Evolutionary conservation across 2,797 vertebrate species (phyloP), one percentile per base, ranked within the genome.

Genomic region (Poeciliopsis turneri): DNA sequence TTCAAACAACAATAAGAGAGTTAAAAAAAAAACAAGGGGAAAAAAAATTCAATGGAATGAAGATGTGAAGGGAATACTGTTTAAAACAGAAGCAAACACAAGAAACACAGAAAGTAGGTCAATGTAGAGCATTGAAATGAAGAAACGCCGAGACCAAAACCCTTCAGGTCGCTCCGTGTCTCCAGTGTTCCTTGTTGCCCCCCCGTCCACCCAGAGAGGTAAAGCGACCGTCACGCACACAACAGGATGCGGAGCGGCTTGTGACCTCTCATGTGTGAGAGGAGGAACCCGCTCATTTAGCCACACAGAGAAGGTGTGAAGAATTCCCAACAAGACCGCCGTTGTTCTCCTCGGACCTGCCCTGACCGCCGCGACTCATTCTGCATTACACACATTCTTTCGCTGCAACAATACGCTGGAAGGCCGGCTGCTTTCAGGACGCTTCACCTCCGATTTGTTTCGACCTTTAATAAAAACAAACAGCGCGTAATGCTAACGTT

Each of bases 271-370:
- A 6, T 69, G 39, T 16, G 66, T 41, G 18, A 23, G 39, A 69
- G 39, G 39, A 69, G 23, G 39, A 43, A n/a, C 10, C 5, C 2
- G 1, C 39, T 69, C 66, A 11, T 69, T 69, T n/a, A 41, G 66
- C 41, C 12, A 25, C 39, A n/a, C 23, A n/a, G 66, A 45, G 8
- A 15, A 69, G 66, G 39, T 69, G 66, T 69, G 66, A 43, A 43
- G 25, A 45, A 69, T 69, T 15, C 23, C 11, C 43, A 69, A 69
- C 66, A 69, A 69, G 39, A 8, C 11, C 5, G 23, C 66, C 41
- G 11, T 69, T 69, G 66, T 66, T 66, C 6, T 41, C 64, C 39
- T 43, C 36, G n/a, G 66, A 69, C 66, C 66, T 69, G 39, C 41
- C 23, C 66, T 69, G 66, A 39, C 39, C 16, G 5, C n/a, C 15